Conservation (phyloP, 2,888 invertebrate species). For the Malthinus seriepunctatus region DNA sequence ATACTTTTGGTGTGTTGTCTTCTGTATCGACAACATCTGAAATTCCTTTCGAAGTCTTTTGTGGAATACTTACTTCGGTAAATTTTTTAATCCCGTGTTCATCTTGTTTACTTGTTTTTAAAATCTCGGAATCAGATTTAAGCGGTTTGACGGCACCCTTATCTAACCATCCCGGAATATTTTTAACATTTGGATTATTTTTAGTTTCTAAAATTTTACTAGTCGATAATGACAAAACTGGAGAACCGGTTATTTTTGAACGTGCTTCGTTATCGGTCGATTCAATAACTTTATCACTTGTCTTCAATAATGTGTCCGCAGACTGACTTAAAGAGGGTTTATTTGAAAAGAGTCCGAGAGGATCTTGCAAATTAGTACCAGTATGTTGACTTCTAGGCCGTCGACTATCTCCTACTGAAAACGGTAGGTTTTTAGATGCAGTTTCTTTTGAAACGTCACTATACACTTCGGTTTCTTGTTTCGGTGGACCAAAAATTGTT, state of each 20-base stretch:
- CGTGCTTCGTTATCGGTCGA: slow-evolving; percentile 33
- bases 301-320: neutral
- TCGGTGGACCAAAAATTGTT: slow-evolving; percentile 43
- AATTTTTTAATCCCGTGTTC: neutral
- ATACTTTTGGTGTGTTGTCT: neutral
- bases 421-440: slow-evolving; percentile 33
- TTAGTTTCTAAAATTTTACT: slow-evolving; percentile 30
- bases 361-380: slow-evolving; percentile 56
- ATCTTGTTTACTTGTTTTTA: neutral
- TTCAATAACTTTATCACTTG: slow-evolving; percentile 35
- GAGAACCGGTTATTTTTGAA: slow-evolving; percentile 39
- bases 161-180: slow-evolving; percentile 49
- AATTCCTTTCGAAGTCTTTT: slow-evolving; percentile 8
- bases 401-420: slow-evolving; percentile 27
- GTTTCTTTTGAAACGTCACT: slow-evolving; percentile 36
- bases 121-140: slow-evolving; percentile 29
- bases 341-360: slow-evolving; percentile 57
- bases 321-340: slow-evolving; percentile 36
- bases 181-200: slow-evolving; percentile 31
- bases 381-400: slow-evolving; percentile 39
- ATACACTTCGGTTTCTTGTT: slow-evolving; percentile 35
- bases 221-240: slow-evolving; percentile 43
- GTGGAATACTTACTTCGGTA: neutral
- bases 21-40: neutral
- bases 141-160: slow-evolving; percentile 31